Percentiles rank a stretch among this genome's conserved stretches.
phyloP scores from a whole-genome alignment of 2,113 vertebrate genomes.

The Hippolais icterina region DNA sequence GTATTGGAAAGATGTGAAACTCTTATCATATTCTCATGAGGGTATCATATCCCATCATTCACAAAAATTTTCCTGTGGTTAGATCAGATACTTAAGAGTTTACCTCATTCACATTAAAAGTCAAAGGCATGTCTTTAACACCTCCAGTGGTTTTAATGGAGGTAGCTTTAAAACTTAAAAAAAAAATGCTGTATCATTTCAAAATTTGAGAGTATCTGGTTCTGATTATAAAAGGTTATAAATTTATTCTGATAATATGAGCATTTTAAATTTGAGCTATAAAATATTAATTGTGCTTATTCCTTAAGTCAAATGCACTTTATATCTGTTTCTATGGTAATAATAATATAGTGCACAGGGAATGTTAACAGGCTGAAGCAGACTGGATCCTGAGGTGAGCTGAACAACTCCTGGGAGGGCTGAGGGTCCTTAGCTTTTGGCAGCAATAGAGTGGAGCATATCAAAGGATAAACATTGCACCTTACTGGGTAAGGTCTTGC shows the following conservation, averaged over 20 bases:
- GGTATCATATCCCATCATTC: neutral
- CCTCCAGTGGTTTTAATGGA: neutral
- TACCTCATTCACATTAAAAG: neutral
- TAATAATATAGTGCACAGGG: neutral
- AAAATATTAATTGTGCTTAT: constrained; percentile 25
- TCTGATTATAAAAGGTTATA: constrained; percentile 36
- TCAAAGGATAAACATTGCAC: neutral
- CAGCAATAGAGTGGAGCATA: neutral
- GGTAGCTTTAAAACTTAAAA: neutral
- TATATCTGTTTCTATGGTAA: constrained; percentile 20
- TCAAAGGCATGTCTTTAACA: neutral
- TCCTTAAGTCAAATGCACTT: constrained; percentile 11
- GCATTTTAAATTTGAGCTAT: constrained; percentile 14
- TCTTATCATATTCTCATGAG: neutral
- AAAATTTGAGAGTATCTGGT: neutral
- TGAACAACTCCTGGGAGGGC: neutral
- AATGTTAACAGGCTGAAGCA: neutral
- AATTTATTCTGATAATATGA: neutral
- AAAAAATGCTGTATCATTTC: neutral
- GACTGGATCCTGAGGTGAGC: neutral
- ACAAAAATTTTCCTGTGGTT: neutral
- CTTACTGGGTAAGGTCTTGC: neutral
- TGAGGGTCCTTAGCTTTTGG: neutral
- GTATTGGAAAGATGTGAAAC: neutral
- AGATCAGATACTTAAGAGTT: neutral